Evolutionary conservation across 2,797 vertebrate species (phyloP), one percentile per base, ranked within the genome.

Genomic region (Oophaga sylvatica): DNA sequence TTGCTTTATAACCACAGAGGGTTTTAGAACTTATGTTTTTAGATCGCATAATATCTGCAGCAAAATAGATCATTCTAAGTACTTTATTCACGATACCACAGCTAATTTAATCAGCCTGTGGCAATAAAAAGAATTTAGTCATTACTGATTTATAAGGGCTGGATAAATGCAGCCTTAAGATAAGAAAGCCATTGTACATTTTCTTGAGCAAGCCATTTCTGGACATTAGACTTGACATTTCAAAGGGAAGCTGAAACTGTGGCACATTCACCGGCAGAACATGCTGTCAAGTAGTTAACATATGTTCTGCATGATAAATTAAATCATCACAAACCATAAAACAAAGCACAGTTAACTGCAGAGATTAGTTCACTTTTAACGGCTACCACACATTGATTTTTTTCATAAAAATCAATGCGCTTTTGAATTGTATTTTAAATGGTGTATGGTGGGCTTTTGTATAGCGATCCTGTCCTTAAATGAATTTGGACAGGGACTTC

Each of bases 1-100:
- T 63, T 79, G 84, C 26, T 26, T 70, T 76, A 70, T 45, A 80
- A 70, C 57, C 59, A 75, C 45, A 71, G 57, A 60, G 68, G 9
- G 77, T 60, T 83, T 82, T 22, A 17, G 19, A 26, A 84, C 48
- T 56, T 19, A 80, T 85, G 45, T 67, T 48, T 65, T 87, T 56
- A 59, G 71, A 73, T 81, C 3, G 11, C 20, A 75, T 31, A 63
- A 12, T 0, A 5, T 41, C 59, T 35, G 59, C n/a, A 1, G 48
- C 86, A 90, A 89, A 88, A 63, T 12, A 88, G 16, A 85, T 91
- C 26, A 68, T 65, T 88, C 75, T 81, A 86, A 73, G 70, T 45
- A 45, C n/a, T 87, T 85, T 16, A 65, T 90, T 90, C 81, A 86
- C 7, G 11, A 75, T 84, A 87, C 5, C 15, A n/a, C 65, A 57